Base-by-base conservation (phyloP, 2,888 invertebrate species). In the Ptycholaimellus sp. region DNA sequence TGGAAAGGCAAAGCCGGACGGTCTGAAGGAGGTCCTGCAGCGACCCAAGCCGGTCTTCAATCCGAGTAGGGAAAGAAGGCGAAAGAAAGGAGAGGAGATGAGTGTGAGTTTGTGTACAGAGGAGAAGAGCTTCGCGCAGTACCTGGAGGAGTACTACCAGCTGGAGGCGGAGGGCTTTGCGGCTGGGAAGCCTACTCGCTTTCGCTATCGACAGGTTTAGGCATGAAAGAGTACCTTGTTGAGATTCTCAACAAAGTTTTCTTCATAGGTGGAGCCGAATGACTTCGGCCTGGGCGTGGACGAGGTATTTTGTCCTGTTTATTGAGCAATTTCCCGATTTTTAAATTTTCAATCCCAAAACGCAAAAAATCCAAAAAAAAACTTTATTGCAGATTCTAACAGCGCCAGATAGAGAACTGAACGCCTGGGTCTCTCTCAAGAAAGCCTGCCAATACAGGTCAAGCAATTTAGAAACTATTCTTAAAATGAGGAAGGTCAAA, bases 91-190 rank as follows among this genome's bases (percentile, higher is more conserved):
- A 29, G 14, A 13, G 30, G 6, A 5, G 5, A 14, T n/a, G 11
- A 29, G 25, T 14, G 25, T 5, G 30, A 35, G 6, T 30, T 20
- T 35, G 34, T 39, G 42, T 46, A 16, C 40, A 57, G 59, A 46
- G 25, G 57, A 72, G 40, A 70, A 74, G 42, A 73, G 73, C 0
- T 85, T 80, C 59, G 71, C 74, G 23, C 69, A 83, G 49, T 85
- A 85, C 55, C 72, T 85, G 56, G 81, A 90, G 51, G 85, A 90
- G 59, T 90, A 87, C 59, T 90, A 90, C 56, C 72, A 76, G 51
- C 65, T 90, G 56, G 82, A 90, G 59, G 93, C 78, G 58, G 93
- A 93, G 56, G 93, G 96, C 59, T 71, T 90, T 35, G 74, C 93
- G 34, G 87, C 57, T 0, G 83, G 87, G 54, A 59, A 76, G 47